Evolutionary conservation across 92 coral and sea anemone genomes (phyloP).

Genomic region (Bergia sp.): DNA sequence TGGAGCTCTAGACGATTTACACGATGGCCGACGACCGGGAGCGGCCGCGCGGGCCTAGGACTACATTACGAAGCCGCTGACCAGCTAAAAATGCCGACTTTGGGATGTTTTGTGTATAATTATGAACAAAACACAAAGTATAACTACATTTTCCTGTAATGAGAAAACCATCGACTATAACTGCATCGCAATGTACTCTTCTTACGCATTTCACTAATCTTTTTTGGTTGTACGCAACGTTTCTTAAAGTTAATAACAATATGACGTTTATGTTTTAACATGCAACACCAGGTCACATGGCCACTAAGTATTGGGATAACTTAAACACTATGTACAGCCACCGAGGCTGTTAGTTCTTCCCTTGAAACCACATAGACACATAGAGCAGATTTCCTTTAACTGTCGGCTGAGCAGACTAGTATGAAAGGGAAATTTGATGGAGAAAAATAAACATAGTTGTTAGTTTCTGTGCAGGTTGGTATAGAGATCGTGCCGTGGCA

Average conservation of each 20-base stretch:
- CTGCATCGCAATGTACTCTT: background rate
- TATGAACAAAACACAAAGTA: background rate
- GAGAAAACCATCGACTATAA: background rate
- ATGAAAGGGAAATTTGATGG: no score
- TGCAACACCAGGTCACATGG: constrained; percentile 48
- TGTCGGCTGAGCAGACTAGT: background rate
- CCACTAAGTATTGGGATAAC: constrained; percentile 10
- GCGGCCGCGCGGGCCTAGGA: no score
- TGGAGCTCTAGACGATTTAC: no score
- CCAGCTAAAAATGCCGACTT: no score
- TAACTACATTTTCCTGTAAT: background rate
- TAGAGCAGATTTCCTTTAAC: background rate
- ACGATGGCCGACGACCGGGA: no score
- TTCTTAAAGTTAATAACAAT: constrained; percentile 22
- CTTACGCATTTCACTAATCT: background rate
- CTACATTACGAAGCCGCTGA: no score
- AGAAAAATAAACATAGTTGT: no score
- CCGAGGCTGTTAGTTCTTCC: background rate
- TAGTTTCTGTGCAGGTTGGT: background rate
- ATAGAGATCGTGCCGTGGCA: no score
- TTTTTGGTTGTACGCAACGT: constrained; percentile 4
- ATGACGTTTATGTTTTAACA: constrained; percentile 30
- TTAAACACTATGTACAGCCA: background rate
- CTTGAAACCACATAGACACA: background rate
- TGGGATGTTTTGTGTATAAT: background rate